phyloP scores from a whole-genome alignment of 1,140 invertebrate genomes.

The Lineus longissimus region DNA sequence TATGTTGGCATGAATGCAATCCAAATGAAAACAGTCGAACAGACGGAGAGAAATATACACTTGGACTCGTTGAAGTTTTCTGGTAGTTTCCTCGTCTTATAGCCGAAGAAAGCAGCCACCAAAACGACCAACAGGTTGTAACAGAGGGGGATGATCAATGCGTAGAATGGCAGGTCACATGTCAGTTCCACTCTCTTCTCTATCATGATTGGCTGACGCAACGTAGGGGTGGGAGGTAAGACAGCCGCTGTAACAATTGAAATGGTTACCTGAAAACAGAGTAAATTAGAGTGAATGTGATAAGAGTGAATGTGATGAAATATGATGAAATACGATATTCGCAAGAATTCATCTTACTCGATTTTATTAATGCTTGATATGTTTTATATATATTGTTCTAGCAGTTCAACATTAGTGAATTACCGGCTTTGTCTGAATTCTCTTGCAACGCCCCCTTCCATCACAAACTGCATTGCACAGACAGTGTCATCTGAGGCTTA shows the following conservation, averaged over 20 bases:
- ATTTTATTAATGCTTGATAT: too few relatives aligned
- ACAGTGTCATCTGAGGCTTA: too few relatives aligned
- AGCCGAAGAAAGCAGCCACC: constrained; percentile 82
- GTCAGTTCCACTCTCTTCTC: constrained; percentile 15
- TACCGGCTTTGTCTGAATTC: too few relatives aligned
- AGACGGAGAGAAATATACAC: constrained; percentile 31
- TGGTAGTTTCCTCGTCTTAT: constrained; percentile 57
- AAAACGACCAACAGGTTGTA: constrained; percentile 84
- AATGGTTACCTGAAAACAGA: neutral
- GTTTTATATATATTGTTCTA: too few relatives aligned
- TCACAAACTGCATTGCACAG: too few relatives aligned
- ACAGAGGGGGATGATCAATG: constrained; percentile 55
- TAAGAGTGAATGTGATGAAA: too few relatives aligned
- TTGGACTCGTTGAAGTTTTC: constrained; percentile 40
- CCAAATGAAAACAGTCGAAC: constrained; percentile 38
- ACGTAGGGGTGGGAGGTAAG: neutral
- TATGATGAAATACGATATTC: too few relatives aligned
- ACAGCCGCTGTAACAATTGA: neutral
- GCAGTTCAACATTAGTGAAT: too few relatives aligned
- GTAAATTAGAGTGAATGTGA: too few relatives aligned
- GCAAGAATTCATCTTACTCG: too few relatives aligned
- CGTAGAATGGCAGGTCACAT: constrained; percentile 10
- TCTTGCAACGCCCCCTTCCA: too few relatives aligned
- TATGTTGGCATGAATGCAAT: constrained; percentile 36
- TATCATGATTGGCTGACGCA: neutral